Base-by-base conservation (phyloP, 2,888 invertebrate species). In the Trachelus troglodyta region DNA sequence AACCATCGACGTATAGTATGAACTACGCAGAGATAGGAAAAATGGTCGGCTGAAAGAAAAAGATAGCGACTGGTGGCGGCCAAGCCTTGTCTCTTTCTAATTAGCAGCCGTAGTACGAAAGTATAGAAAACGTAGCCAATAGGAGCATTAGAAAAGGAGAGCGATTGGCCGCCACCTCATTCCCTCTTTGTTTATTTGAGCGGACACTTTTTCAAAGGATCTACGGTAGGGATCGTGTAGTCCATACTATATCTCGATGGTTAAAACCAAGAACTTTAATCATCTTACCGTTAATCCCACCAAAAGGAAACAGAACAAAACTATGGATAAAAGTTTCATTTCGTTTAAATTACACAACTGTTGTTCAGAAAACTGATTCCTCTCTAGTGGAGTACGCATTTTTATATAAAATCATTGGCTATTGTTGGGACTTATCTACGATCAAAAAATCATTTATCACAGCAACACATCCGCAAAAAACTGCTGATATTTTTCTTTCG, bases 281-380 rank as follows among this genome's bases (percentile, higher is more conserved):
- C 73, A 15, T 73, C 34, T 30, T 79, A 83, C 83, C 81, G 79
- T 69, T 69, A 80, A 56, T 30, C 73, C 75, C n/a, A 81, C 69
- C 2, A 82, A 30, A 33, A 81, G 34, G 40, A 80, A 76, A 68
- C 74, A 75, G 74, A 77, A 30, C 33, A 79, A 78, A 73, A 76
- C 73, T 69, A 80, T 12, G 75, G 73, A 77, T 68, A 79, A 40
- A 73, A 79, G 69, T 75, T 76, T 81, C 83, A 83, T 83, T 69
- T 68, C 76, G 37, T 15, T 37, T n/a, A 68, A 23, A 69, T 35
- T 31, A 69, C 31, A 69, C 74, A 12, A 79, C 79, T 80, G 78
- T 76, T 73, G 73, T 69, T 33, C 33, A 34, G 40, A 75, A 69
- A 33, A 73, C 23, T 37, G 73, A 74, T 71, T 75, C 23, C 75